A percentile compares a stretch with the other conserved stretches of the same genome.
These are phyloP conservation scores for Amphimallon solstitiale DNA, from an alignment of 2,888 invertebrate species.

Conservation along the genomic window DNA sequence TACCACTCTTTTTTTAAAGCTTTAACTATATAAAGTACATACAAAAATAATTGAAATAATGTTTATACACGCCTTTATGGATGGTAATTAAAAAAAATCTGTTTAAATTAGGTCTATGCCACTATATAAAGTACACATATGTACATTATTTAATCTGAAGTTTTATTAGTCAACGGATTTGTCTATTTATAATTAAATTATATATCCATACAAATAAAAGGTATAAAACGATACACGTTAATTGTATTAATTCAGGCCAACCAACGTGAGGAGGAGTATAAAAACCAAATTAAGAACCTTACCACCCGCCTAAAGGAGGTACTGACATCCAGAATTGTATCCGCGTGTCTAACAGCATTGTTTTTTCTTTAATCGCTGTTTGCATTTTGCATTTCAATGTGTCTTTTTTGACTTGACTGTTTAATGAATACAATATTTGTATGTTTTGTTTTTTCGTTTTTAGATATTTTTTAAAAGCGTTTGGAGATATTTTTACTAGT, in stretches of 20 bases:
- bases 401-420: constrained; percentile 28
- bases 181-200: no score
- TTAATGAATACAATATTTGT: not conserved
- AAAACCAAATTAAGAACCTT: constrained; percentile 99
- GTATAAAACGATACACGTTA: not conserved
- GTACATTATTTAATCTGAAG: not conserved
- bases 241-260: constrained; percentile 78
- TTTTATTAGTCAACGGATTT: not conserved
- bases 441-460: not conserved
- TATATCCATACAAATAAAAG: no score
- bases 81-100: no score
- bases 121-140: no score
- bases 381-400: constrained; percentile 41
- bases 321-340: constrained; percentile 57
- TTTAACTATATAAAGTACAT: no score
- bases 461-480: not conserved
- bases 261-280: constrained; percentile 99
- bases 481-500: constrained; percentile 2
- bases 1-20: no score
- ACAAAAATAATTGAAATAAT: no score
- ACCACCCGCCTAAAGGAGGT: constrained; percentile 99
- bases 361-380: constrained; percentile 13
- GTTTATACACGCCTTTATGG: no score
- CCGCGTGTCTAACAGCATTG: constrained; percentile 38
- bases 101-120: no score